Evolutionary conservation across 2,113 vertebrate species (phyloP).

Genomic region (Ictidomys tridecemlineatus): DNA sequence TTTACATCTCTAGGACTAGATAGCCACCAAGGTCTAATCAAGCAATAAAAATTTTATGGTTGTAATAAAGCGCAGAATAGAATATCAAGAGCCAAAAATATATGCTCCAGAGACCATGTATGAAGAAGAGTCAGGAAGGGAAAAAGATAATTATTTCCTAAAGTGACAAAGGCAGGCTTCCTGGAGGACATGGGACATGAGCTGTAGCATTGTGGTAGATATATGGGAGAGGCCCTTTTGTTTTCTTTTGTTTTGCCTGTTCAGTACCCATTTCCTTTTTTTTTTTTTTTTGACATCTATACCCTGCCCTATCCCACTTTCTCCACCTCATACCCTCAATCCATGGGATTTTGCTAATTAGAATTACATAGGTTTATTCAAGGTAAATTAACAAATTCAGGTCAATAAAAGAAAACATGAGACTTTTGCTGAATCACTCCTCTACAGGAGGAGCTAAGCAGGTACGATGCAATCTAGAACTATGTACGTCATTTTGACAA

Average conservation of each 20-base stretch:
- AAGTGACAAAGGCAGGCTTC: background rate
- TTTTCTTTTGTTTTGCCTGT: background rate
- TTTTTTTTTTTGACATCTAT: background rate
- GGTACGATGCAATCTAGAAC: background rate
- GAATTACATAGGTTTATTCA: background rate
- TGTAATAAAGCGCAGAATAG: constrained; percentile 64
- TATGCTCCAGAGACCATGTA: constrained; percentile 57
- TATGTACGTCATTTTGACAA: background rate
- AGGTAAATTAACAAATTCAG: background rate
- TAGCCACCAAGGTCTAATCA: constrained; percentile 70
- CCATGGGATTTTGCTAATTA: background rate
- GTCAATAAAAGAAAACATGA: background rate
- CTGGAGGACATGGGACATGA: background rate
- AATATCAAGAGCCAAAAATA: constrained; percentile 57
- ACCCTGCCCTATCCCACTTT: background rate
- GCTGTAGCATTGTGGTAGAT: background rate
- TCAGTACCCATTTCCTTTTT: background rate
- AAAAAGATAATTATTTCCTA: constrained; percentile 32
- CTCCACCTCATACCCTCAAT: background rate
- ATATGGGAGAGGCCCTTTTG: background rate
- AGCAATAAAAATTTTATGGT: constrained; percentile 66
- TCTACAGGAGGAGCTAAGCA: background rate
- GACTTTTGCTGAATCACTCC: background rate
- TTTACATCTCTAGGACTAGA: constrained; percentile 56
- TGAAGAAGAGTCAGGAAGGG: constrained; percentile 41